Evolutionary conservation across 1,140 invertebrate species (phyloP).

Genomic region (Papilio polyxenes): DNA sequence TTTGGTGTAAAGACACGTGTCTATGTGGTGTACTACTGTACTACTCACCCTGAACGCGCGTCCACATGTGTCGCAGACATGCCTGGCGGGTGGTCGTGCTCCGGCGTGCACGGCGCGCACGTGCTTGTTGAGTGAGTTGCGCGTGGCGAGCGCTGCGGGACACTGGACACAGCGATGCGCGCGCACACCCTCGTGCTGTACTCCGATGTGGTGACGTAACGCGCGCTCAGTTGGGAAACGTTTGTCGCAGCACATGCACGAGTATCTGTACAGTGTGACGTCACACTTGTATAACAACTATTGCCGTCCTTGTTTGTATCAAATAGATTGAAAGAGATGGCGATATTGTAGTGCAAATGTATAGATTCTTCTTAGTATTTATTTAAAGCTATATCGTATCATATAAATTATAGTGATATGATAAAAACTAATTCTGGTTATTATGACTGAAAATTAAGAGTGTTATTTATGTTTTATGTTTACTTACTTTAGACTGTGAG

Average conservation of each 20-base stretch:
- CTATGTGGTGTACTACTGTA: too few species aligned
- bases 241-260: slow-evolving; percentile 55
- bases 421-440: too few species aligned
- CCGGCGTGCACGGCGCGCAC: slow-evolving; percentile 58
- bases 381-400: too few species aligned
- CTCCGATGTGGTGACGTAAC: slow-evolving; percentile 51
- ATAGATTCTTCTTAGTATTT: too few species aligned
- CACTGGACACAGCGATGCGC: slow-evolving; percentile 57
- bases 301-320: too few species aligned
- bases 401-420: too few species aligned
- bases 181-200: slow-evolving; percentile 64
- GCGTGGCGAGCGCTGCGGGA: slow-evolving; percentile 55
- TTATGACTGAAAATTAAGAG: too few species aligned
- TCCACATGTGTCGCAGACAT: slow-evolving; percentile 69
- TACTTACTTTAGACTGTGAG: slow-evolving; percentile 66
- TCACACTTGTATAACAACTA: background rate
- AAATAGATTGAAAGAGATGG: too few species aligned
- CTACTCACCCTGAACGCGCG: slow-evolving; percentile 65
- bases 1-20: too few species aligned
- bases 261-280: slow-evolving; percentile 44
- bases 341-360: too few species aligned
- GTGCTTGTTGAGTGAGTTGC: slow-evolving; percentile 59
- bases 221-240: slow-evolving; percentile 52
- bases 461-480: too few species aligned
- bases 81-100: slow-evolving; percentile 49